Conservation (phyloP, 2,113 vertebrate species). For the Morone chrysops region DNA sequence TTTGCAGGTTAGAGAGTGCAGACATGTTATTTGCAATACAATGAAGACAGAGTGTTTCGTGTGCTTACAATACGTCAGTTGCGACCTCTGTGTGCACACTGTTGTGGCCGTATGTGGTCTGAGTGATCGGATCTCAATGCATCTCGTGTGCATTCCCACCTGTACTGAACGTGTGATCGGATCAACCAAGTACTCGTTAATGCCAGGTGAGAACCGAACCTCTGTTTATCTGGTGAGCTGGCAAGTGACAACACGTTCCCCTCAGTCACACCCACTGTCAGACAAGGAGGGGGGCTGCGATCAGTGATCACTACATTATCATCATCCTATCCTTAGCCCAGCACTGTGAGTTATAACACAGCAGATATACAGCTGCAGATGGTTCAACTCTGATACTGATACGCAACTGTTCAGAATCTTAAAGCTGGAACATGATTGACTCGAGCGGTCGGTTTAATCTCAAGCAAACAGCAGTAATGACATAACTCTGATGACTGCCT, state of each 20-base stretch:
- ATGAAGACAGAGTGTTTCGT: too few species aligned
- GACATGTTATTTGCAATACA: too few species aligned
- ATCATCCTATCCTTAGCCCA: neutral
- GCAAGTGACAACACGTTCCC: neutral
- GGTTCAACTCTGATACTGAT: neutral
- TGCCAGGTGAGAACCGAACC: too few species aligned
- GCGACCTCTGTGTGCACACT: too few species aligned
- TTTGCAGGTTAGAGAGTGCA: too few species aligned
- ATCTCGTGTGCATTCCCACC: too few species aligned
- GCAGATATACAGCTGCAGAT: too few species aligned
- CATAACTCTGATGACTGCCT: neutral
- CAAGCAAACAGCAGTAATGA: conserved; percentile 4
- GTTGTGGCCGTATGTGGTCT: too few species aligned
- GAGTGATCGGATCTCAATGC: too few species aligned
- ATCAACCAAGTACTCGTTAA: too few species aligned
- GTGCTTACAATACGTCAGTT: too few species aligned
- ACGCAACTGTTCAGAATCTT: neutral
- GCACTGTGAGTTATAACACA: neutral
- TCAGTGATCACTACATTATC: neutral
- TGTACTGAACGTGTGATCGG: too few species aligned
- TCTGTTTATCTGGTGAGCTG: conserved; percentile 29
- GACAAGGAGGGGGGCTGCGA: neutral
- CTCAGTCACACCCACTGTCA: conserved; percentile 9
- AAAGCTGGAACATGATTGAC: neutral
- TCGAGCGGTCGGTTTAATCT: neutral